Conservation (phyloP, 2,113 vertebrate species). For the Archilochus colubris region DNA sequence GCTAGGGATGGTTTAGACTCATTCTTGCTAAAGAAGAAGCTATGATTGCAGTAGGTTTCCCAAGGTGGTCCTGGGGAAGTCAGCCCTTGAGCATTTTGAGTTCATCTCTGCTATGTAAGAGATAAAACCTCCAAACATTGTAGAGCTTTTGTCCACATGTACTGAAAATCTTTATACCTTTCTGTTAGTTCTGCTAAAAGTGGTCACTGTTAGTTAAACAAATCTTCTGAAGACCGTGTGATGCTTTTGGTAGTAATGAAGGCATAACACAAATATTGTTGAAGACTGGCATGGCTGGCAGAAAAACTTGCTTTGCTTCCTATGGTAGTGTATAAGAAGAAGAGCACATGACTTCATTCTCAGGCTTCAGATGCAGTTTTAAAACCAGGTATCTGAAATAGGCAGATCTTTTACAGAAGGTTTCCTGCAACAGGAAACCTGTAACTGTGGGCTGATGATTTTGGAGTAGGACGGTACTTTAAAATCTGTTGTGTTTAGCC, state of each 20-base stretch:
- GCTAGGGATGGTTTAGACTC: background rate
- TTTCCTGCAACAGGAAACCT: background rate
- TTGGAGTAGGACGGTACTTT: background rate
- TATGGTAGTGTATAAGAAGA: background rate
- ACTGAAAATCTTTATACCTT: background rate
- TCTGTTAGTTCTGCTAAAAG: background rate
- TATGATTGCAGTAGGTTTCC: background rate
- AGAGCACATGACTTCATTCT: background rate
- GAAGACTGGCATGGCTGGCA: background rate
- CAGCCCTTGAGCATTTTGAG: background rate
- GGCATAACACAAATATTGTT: background rate
- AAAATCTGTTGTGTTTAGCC: background rate
- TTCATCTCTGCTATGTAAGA: background rate
- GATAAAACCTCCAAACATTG: background rate
- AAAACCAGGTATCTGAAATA: background rate
- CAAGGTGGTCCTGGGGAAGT: background rate
- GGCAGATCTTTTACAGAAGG: background rate
- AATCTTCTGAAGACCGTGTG: background rate
- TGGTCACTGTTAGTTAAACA: background rate
- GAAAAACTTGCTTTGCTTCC: background rate
- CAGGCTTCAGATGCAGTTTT: background rate
- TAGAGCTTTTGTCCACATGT: background rate
- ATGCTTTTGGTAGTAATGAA: background rate
- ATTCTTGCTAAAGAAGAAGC: background rate
- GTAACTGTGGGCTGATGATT: background rate